These are phyloP conservation scores for Danaus melanippus DNA, from an alignment of 1,140 invertebrate species.

Conservation along the genomic window DNA sequence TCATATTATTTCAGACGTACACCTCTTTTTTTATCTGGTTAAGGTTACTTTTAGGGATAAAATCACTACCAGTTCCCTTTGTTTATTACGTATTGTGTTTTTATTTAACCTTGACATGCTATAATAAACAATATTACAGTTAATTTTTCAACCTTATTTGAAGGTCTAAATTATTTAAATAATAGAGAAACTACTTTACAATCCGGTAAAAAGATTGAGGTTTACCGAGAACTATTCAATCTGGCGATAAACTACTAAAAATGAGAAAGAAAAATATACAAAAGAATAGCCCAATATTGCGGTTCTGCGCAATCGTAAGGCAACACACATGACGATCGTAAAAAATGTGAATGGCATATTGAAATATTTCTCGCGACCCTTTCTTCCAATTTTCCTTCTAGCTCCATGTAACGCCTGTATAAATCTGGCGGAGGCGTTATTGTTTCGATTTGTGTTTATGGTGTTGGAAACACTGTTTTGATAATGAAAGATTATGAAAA, in stretches of 20 bases:
- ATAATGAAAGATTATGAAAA: too few relatives aligned
- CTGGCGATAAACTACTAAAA: slow-evolving; percentile 25
- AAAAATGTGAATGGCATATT: slow-evolving; percentile 64
- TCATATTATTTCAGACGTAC: too few relatives aligned
- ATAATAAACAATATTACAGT: too few relatives aligned
- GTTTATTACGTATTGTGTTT: too few relatives aligned
- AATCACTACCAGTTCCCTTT: too few relatives aligned
- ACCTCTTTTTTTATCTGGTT: too few relatives aligned
- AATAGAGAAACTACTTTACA: too few relatives aligned
- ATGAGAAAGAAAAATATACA: slow-evolving; percentile 19
- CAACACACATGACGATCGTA: slow-evolving; percentile 53
- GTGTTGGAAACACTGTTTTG: slow-evolving; percentile 13
- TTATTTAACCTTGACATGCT: too few relatives aligned
- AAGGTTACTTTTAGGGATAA: too few relatives aligned
- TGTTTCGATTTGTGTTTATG: slow-evolving; percentile 42
- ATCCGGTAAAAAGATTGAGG: too few relatives aligned
- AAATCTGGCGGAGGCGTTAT: slow-evolving; percentile 40
- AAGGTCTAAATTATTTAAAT: too few relatives aligned
- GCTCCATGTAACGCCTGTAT: slow-evolving; percentile 39
- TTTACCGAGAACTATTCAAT: slow-evolving; percentile 17
- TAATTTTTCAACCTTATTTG: too few relatives aligned
- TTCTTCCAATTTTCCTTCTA: slow-evolving; percentile 44
- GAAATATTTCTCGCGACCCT: slow-evolving; percentile 59
- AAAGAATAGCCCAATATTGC: slow-evolving; percentile 41
- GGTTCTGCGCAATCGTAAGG: slow-evolving; percentile 45